These are phyloP conservation scores for Lasioglossum baleicum DNA, from an alignment of 1,140 invertebrate genomes.

Conservation along the genomic window DNA sequence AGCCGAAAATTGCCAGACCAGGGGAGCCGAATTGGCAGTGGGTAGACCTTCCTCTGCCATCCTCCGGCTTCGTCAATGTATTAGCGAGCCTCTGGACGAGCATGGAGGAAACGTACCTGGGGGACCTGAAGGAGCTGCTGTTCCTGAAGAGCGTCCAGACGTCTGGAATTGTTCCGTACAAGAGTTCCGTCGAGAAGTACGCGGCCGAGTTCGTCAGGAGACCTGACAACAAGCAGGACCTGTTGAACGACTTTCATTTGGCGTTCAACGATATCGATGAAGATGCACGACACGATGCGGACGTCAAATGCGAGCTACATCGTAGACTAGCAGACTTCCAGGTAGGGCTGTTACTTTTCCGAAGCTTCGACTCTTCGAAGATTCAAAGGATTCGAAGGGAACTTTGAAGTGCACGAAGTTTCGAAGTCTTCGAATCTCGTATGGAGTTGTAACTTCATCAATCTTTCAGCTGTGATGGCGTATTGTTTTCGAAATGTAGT, in stretches of 20 bases:
- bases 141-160: slow-evolving; percentile 79
- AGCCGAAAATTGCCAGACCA: slow-evolving; percentile 51
- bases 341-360: neutral
- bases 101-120: slow-evolving; percentile 80
- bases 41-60: slow-evolving; percentile 74
- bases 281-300: slow-evolving; percentile 79
- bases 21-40: slow-evolving; percentile 81
- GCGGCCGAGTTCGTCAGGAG: slow-evolving; percentile 79
- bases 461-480: too few species aligned
- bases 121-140: slow-evolving; percentile 80
- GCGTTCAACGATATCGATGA: slow-evolving; percentile 81
- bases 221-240: slow-evolving; percentile 80
- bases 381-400: too few species aligned
- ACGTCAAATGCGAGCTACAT: slow-evolving; percentile 77
- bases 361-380: too few species aligned
- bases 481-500: too few species aligned
- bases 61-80: slow-evolving; percentile 67
- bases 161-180: slow-evolving; percentile 80
- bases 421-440: too few species aligned
- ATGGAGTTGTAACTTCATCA: too few species aligned
- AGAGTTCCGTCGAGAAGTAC: slow-evolving; percentile 77
- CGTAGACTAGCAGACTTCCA: slow-evolving; percentile 76
- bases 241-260: slow-evolving; percentile 80
- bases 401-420: too few species aligned
- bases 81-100: slow-evolving; percentile 81